Conservation (phyloP, 2,888 invertebrate genomes). For the Lomographa bimaculata region DNA sequence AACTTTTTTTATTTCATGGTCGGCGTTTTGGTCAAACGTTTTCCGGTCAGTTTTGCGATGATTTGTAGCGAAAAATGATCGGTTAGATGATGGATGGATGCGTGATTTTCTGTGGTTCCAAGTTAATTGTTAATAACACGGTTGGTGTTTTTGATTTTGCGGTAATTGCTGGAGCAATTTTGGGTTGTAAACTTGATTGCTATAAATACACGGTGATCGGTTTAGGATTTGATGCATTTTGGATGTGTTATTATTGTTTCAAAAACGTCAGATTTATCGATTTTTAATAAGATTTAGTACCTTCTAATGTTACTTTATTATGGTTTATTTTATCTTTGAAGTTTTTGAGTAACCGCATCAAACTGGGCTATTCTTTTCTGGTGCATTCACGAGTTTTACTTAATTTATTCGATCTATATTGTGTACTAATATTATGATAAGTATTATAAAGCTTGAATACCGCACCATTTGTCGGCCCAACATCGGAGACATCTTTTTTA, state of each 20-base stretch:
- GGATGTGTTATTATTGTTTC: slow-evolving; percentile 8
- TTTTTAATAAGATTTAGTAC: too few relatives aligned
- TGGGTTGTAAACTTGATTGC: slow-evolving; percentile 33
- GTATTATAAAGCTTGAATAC: too few relatives aligned
- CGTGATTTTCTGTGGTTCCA: slow-evolving; percentile 23
- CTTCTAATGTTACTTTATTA: too few relatives aligned
- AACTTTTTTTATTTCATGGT: slow-evolving; percentile 30
- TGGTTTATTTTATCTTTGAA: too few relatives aligned
- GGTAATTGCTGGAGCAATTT: slow-evolving; percentile 34
- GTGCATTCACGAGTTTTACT: not conserved
- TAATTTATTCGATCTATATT: too few relatives aligned
- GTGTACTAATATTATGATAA: too few relatives aligned
- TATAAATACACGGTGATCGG: slow-evolving; percentile 10
- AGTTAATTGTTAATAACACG: slow-evolving; percentile 36
- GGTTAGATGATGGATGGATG: slow-evolving; percentile 31
- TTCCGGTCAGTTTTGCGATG: slow-evolving; percentile 24
- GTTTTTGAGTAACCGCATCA: too few relatives aligned
- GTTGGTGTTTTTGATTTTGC: slow-evolving; percentile 30
- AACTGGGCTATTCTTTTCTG: too few relatives aligned
- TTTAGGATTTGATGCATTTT: slow-evolving; percentile 8
- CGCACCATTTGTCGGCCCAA: too few relatives aligned
- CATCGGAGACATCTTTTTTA: too few relatives aligned
- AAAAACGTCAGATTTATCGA: not conserved
- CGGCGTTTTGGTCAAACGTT: slow-evolving; percentile 21
- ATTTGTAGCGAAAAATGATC: slow-evolving; percentile 31